phyloP scores from a whole-genome alignment of 2,113 vertebrate species.

The Lepus timidus region DNA sequence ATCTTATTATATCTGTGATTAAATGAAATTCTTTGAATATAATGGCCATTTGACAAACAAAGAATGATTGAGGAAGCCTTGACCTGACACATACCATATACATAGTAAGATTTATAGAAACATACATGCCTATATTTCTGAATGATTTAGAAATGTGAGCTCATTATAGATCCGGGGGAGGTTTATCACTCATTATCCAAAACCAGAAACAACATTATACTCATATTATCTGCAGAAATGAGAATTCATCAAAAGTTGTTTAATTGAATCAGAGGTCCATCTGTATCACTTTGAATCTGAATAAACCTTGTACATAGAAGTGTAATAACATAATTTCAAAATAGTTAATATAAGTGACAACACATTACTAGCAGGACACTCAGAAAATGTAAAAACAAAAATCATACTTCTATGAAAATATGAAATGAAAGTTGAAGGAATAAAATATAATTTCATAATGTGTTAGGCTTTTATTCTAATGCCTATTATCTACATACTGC shows the following conservation, averaged over 20 bases:
- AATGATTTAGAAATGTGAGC: not conserved
- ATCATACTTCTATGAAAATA: not conserved
- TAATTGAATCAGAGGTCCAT: not conserved
- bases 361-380: not conserved
- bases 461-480: not conserved
- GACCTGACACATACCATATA: not conserved
- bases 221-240: not conserved
- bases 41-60: not conserved
- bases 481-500: not conserved
- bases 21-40: not conserved
- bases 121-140: not conserved
- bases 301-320: not conserved
- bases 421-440: not conserved
- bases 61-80: not conserved
- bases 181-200: not conserved
- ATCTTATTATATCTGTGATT: not conserved
- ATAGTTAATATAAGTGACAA: not conserved
- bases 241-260: not conserved
- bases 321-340: not conserved
- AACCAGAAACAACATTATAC: not conserved
- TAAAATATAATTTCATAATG: not conserved
- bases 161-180: not conserved
- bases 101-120: not conserved
- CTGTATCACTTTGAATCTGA: not conserved
- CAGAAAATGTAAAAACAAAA: not conserved